These are phyloP conservation scores for Conomelus anceps DNA, from an alignment of 2,888 invertebrate species.

Conservation along the genomic window DNA sequence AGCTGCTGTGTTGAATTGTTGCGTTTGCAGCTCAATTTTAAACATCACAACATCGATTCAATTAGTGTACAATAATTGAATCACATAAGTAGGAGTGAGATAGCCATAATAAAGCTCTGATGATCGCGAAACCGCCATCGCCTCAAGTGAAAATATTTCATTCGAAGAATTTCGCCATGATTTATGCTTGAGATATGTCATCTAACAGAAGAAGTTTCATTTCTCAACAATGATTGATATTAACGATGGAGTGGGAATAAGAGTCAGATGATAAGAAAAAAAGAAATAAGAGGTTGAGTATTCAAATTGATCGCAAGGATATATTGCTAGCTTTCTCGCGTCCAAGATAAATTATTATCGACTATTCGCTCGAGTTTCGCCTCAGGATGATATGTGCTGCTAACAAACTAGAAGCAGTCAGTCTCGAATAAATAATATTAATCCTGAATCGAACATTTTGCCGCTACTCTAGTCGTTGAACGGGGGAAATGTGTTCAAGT, in stretches of 20 bases:
- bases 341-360: not conserved
- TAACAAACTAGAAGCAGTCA: not conserved
- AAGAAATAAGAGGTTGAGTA: not conserved
- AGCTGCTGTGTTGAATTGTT: too few species aligned
- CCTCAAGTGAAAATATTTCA: not conserved
- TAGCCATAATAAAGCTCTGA: not conserved
- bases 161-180: not conserved
- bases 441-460: not conserved
- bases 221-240: not conserved
- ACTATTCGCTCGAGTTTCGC: not conserved
- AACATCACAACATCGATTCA: not conserved
- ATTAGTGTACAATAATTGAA: not conserved
- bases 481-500: not conserved
- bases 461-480: not conserved
- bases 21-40: not conserved
- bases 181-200: not conserved
- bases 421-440: not conserved
- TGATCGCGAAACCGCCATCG: not conserved
- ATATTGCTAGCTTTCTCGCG: not conserved
- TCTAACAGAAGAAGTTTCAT: not conserved
- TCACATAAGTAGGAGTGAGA: not conserved
- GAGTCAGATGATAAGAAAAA: not conserved
- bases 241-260: not conserved
- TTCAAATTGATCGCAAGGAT: not conserved
- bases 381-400: not conserved